phyloP scores from a whole-genome alignment of 1,140 invertebrate species.

The Episyrphus balteatus region DNA sequence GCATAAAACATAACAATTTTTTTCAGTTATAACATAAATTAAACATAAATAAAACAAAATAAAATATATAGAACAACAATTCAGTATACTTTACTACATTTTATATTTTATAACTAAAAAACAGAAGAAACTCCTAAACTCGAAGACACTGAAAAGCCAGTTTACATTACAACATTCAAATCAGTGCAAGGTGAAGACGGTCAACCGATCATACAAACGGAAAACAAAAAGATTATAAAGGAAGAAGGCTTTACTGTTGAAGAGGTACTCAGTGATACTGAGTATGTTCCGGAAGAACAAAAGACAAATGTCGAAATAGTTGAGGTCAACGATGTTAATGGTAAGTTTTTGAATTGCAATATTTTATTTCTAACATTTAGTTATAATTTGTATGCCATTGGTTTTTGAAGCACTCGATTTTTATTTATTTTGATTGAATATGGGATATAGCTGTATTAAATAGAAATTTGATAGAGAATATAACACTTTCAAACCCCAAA shows the following conservation, averaged over 20 bases:
- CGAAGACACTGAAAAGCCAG: constrained; percentile 28
- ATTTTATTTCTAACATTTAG: too few relatives aligned
- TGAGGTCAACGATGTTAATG: constrained; percentile 31
- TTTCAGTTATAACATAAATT: constrained; percentile 10
- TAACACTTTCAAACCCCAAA: too few relatives aligned
- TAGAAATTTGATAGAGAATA: too few relatives aligned
- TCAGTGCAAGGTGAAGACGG: constrained; percentile 32
- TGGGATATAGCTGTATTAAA: too few relatives aligned
- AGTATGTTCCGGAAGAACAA: constrained; percentile 23
- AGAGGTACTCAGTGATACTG: constrained; percentile 36
- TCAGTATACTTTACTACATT: constrained; percentile 4
- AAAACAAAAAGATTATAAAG: constrained; percentile 29
- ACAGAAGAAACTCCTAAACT: constrained; percentile 20
- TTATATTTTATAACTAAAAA: background rate
- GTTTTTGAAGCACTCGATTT: too few relatives aligned
- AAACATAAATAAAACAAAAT: constrained; percentile 13
- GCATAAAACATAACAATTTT: background rate
- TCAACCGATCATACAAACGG: constrained; percentile 26
- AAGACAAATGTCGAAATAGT: constrained; percentile 28
- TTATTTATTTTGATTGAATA: too few relatives aligned
- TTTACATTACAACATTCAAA: constrained; percentile 35
- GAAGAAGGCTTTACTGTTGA: constrained; percentile 34
- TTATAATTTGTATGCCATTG: too few relatives aligned
- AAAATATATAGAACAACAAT: background rate
- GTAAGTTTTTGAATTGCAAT: constrained; percentile 14